These are phyloP conservation scores for Ploceus nigricollis DNA, from an alignment of 2,113 vertebrate genomes.

Conservation along the genomic window DNA sequence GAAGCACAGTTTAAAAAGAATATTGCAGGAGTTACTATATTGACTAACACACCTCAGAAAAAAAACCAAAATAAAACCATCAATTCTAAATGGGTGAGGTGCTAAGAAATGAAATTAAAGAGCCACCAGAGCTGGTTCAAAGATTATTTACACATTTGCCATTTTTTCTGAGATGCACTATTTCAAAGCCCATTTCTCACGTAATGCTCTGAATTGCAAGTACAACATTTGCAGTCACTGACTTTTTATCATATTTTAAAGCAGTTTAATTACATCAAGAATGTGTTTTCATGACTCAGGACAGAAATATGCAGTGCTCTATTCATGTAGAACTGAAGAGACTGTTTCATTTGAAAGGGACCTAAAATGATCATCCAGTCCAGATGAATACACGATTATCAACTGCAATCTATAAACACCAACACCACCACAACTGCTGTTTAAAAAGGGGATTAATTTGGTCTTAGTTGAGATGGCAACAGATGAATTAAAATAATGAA, in stretches of 20 bases:
- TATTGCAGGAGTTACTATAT: background rate
- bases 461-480: background rate
- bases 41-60: background rate
- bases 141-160: background rate
- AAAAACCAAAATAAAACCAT: background rate
- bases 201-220: background rate
- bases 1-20: background rate
- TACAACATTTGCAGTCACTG: background rate
- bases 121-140: background rate
- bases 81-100: background rate
- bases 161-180: background rate
- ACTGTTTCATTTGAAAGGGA: background rate
- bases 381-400: background rate
- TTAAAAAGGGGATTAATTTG: background rate
- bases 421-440: background rate
- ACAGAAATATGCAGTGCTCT: background rate
- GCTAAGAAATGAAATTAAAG: background rate
- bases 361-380: background rate
- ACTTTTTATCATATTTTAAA: background rate
- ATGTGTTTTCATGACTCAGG: background rate
- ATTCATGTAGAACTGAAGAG: background rate
- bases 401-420: background rate
- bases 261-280: background rate
- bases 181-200: background rate
- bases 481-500: background rate